Percentiles rank a stretch among this genome's conserved stretches.
Conservation (phyloP, 1,140 invertebrate genomes). For the Solen grandis region DNA sequence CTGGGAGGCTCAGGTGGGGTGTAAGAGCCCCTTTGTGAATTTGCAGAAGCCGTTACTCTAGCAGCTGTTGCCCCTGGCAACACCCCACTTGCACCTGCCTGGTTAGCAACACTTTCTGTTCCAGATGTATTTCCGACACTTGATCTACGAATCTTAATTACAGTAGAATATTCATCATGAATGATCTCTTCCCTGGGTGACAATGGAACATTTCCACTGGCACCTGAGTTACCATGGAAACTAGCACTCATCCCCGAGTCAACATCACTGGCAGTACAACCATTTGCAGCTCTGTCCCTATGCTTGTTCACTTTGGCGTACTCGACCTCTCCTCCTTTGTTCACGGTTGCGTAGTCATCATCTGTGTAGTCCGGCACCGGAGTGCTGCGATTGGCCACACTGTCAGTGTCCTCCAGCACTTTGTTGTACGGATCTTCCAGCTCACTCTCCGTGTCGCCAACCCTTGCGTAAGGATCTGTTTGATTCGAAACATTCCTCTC, state of each 20-base stretch:
- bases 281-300: neutral
- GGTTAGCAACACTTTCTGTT: neutral
- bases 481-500: constrained; percentile 58
- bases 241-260: neutral
- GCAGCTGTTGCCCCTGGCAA: neutral
- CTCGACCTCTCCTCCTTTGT: constrained; percentile 30
- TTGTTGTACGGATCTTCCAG: constrained; percentile 52
- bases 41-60: neutral
- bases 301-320: constrained; percentile 52
- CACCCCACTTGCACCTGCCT: neutral
- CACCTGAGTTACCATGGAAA: neutral
- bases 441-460: constrained; percentile 38
- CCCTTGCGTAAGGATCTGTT: constrained; percentile 52
- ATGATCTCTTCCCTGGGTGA: constrained; percentile 34
- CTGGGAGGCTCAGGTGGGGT: constrained; percentile 42
- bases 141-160: constrained; percentile 21
- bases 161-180: constrained; percentile 44
- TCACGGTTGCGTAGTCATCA: constrained; percentile 52
- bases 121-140: neutral
- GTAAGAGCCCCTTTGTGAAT: neutral
- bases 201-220: neutral
- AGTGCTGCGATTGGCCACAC: neutral
- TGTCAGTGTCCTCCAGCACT: constrained; percentile 20
- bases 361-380: constrained; percentile 25
- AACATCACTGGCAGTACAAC: neutral